phyloP scores from a whole-genome alignment of 2,888 invertebrate species.

The Brachynemurus nebulosus region DNA sequence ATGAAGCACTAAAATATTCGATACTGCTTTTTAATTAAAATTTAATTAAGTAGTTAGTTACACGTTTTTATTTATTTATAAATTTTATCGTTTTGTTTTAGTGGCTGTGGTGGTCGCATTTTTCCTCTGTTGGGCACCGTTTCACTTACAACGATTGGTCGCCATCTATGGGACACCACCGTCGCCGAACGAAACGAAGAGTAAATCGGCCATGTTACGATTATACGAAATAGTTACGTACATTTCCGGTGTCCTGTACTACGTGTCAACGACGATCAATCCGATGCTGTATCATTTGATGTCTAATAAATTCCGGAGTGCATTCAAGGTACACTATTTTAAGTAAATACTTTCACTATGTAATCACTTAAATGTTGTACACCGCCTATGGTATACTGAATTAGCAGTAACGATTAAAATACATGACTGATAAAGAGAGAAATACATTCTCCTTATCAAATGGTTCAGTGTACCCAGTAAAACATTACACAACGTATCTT shows the following conservation, averaged over 20 bases:
- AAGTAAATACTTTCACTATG: background rate
- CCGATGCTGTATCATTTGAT: conserved; percentile 88
- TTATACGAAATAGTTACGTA: conserved; percentile 60
- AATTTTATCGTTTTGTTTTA: conserved; percentile 30
- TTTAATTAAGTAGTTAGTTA: background rate
- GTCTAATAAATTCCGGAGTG: conserved; percentile 86
- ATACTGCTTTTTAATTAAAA: too few relatives aligned
- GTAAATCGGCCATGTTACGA: conserved; percentile 30
- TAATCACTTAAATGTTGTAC: too few relatives aligned
- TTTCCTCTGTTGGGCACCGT: conserved; percentile 85
- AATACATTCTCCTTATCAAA: too few relatives aligned
- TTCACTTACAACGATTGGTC: conserved; percentile 80
- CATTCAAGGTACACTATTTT: conserved; percentile 81
- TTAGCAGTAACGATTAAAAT: too few relatives aligned
- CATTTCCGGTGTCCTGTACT: conserved; percentile 79
- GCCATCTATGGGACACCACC: conserved; percentile 48
- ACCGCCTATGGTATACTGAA: too few relatives aligned
- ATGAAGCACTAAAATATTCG: too few relatives aligned
- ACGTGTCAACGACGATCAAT: conserved; percentile 83
- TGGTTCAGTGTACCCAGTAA: too few relatives aligned
- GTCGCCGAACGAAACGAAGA: conserved; percentile 20
- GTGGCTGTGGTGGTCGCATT: conserved; percentile 84
- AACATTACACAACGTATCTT: too few relatives aligned
- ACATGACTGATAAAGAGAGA: too few relatives aligned
- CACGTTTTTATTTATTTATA: background rate